These are phyloP conservation scores for Masnerella sp. DNA, from an alignment of 2,888 invertebrate genomes.

Conservation along the genomic window DNA sequence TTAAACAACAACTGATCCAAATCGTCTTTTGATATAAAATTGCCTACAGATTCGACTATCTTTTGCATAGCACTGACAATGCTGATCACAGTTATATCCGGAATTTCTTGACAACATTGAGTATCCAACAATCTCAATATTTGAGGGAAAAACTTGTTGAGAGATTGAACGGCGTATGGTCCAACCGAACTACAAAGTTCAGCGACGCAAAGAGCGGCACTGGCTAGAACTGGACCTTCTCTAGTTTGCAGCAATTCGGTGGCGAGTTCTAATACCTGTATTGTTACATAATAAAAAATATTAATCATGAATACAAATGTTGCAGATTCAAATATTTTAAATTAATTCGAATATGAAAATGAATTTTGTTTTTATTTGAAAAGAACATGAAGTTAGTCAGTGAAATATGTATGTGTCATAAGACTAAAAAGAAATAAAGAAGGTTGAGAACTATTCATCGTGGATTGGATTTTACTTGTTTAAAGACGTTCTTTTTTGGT, in stretches of 20 bases:
- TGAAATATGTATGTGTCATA: no score
- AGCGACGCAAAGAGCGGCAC: slow-evolving; percentile 86
- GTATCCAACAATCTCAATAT: slow-evolving; percentile 83
- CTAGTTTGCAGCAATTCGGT: slow-evolving; percentile 81
- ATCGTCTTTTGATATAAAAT: slow-evolving; percentile 93
- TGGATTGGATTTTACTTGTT: no score
- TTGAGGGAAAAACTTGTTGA: slow-evolving; percentile 90
- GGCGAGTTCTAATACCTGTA: slow-evolving; percentile 82
- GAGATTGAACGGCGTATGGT: slow-evolving; percentile 85
- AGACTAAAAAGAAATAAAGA: no score
- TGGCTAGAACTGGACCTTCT: slow-evolving; percentile 84
- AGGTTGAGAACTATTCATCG: no score
- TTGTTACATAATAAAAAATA: no score
- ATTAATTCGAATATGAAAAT: no score
- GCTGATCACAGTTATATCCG: slow-evolving; percentile 84
- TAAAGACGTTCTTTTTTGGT: no score
- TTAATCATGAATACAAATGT: no score
- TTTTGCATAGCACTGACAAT: slow-evolving; percentile 89
- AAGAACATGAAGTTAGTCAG: no score
- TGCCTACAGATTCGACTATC: slow-evolving; percentile 88
- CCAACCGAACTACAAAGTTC: slow-evolving; percentile 88
- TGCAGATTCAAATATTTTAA: no score
- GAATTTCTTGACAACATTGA: slow-evolving; percentile 81
- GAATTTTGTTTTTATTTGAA: no score
- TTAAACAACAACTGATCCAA: slow-evolving; percentile 85